A percentile compares a stretch with the other conserved stretches of the same genome.
phyloP scores from a whole-genome alignment of 2,797 vertebrate species.

The Melanotaenia pygmaea region DNA sequence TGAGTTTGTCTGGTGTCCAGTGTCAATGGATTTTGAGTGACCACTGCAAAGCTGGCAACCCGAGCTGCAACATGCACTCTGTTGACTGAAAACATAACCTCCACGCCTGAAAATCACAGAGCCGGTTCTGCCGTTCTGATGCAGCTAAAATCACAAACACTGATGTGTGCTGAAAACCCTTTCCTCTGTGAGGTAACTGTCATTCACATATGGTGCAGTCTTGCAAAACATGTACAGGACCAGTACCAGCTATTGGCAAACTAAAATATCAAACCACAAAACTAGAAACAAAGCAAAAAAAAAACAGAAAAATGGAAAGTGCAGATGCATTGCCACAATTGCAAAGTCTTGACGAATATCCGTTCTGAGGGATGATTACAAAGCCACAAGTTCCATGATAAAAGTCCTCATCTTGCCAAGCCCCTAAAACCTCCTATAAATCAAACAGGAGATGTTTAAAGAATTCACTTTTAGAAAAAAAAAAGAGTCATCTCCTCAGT shows the following conservation, averaged over 20 bases:
- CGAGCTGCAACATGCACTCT: neutral
- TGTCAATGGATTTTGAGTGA: conserved; percentile 6
- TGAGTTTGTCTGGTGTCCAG: conserved; percentile 23
- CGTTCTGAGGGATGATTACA: conserved; percentile 42
- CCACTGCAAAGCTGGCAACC: conserved; percentile 5
- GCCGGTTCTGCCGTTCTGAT: neutral
- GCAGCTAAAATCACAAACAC: neutral
- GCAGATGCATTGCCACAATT: conserved; percentile 26
- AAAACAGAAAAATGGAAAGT: conserved; percentile 13
- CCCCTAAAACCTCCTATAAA: conserved; percentile 60
- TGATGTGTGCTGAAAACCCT: neutral
- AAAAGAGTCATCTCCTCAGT: conserved; percentile 32
- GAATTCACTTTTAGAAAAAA: conserved; percentile 48
- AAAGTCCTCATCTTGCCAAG: conserved; percentile 56
- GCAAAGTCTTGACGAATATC: conserved; percentile 35
- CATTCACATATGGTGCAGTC: neutral
- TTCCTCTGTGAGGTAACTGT: neutral
- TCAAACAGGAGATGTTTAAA: conserved; percentile 49
- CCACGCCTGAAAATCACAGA: conserved; percentile 2
- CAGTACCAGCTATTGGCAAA: neutral
- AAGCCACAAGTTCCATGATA: conserved; percentile 68
- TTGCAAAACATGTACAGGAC: neutral
- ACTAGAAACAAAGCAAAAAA: conserved; percentile 14
- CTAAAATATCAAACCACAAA: conserved; percentile 9
- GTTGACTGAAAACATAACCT: conserved; percentile 16